Conservation (phyloP, 2,888 invertebrate species). For the Tortricodes alternella region DNA sequence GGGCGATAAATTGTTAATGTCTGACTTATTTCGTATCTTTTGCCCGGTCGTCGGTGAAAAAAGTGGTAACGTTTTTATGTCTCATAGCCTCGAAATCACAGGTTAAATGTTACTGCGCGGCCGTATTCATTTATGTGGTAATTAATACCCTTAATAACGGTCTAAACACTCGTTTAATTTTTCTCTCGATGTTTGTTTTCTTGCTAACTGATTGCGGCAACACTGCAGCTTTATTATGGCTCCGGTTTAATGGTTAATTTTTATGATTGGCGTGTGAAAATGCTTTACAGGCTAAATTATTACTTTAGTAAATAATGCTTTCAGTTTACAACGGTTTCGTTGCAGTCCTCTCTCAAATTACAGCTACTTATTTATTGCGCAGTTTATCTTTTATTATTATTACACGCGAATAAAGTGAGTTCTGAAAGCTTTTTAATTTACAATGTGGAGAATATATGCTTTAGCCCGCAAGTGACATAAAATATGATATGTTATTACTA, state of each 20-base stretch:
- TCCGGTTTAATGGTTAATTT: constrained; percentile 61
- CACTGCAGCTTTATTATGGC: constrained; percentile 48
- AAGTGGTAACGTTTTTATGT: constrained; percentile 64
- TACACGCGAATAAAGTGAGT: constrained; percentile 12
- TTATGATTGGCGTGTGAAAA: constrained; percentile 70
- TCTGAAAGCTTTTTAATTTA: constrained; percentile 30
- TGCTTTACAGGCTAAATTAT: constrained; percentile 52
- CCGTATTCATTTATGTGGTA: constrained; percentile 63
- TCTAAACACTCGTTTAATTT: constrained; percentile 50
- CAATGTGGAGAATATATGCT: not conserved
- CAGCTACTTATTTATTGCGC: constrained; percentile 5
- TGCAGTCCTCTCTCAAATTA: constrained; percentile 5
- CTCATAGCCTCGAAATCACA: constrained; percentile 60
- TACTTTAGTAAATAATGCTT: constrained; percentile 27
- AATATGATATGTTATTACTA: constrained; percentile 19
- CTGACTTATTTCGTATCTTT: constrained; percentile 62
- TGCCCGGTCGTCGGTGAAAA: constrained; percentile 60
- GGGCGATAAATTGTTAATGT: constrained; percentile 75
- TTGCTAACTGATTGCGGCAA: constrained; percentile 45
- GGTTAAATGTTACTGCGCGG: constrained; percentile 57
- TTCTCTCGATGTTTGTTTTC: constrained; percentile 56
- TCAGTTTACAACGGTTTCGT: constrained; percentile 21
- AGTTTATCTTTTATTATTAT: constrained; percentile 19
- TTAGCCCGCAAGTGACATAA: constrained; percentile 10
- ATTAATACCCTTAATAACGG: constrained; percentile 69